Evolutionary conservation across 2,113 vertebrate genomes (phyloP).

Genomic region (Chunga burmeisteri): DNA sequence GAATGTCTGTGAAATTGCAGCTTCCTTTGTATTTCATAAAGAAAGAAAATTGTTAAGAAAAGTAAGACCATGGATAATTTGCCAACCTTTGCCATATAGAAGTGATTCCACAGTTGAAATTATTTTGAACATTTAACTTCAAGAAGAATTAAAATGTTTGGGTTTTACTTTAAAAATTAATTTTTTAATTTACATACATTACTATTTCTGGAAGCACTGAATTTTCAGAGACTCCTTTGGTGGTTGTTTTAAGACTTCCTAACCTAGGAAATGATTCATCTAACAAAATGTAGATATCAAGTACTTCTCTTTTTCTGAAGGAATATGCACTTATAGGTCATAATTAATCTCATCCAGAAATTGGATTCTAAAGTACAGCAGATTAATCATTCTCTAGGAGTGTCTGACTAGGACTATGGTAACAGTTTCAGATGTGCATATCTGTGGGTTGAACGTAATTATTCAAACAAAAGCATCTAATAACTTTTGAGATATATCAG

Average conservation of each 20-base stretch:
- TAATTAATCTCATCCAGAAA: background rate
- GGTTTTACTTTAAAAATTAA: background rate
- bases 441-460: background rate
- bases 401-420: background rate
- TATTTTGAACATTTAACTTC: background rate
- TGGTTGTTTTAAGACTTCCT: background rate
- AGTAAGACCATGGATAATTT: background rate
- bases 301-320: background rate
- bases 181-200: background rate
- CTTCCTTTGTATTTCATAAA: background rate
- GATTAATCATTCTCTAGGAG: background rate
- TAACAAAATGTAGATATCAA: background rate
- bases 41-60: background rate
- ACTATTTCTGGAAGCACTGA: background rate
- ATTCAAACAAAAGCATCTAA: background rate
- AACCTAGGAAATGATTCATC: background rate
- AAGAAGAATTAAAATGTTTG: background rate
- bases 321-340: background rate
- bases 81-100: background rate
- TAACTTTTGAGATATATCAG: background rate
- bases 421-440: background rate
- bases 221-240: background rate
- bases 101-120: background rate
- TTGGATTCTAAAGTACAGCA: background rate
- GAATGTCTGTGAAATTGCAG: background rate